A percentile compares a stretch with the other conserved stretches of the same genome.
Evolutionary conservation across 2,797 vertebrate genomes (phyloP).

Genomic region (Tolypeutes matacus): DNA sequence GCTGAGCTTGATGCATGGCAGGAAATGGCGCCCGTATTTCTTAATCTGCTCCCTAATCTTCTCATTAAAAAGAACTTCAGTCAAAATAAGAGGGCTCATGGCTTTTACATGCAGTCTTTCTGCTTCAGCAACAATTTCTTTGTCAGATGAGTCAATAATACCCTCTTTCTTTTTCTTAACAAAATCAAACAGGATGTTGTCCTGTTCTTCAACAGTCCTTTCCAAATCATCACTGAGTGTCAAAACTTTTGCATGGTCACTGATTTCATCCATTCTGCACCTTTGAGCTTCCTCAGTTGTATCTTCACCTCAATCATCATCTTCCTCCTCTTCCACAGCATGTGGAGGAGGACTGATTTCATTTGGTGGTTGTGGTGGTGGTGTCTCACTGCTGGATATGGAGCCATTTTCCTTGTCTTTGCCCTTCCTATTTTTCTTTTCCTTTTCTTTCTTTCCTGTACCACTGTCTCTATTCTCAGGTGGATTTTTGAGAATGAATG

Average conservation of each 20-base stretch:
- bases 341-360: constrained; percentile 94
- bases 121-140: too few species aligned
- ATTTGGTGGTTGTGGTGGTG: constrained; percentile 90
- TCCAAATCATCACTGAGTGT: too few species aligned
- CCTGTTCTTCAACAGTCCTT: too few species aligned
- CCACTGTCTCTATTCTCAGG: constrained; percentile 95
- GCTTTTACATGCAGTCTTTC: too few species aligned
- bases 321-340: constrained; percentile 94
- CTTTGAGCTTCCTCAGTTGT: constrained; percentile 98
- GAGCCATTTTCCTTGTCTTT: constrained; percentile 99
- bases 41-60: too few species aligned
- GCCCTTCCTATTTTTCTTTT: constrained; percentile 97
- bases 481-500: constrained; percentile 99
- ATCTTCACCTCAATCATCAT: constrained; percentile 99
- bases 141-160: constrained; percentile 88
- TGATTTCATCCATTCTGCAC: not conserved
- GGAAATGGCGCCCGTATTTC: too few species aligned
- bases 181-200: too few species aligned
- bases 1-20: constrained; percentile 94
- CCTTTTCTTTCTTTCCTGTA: constrained; percentile 97
- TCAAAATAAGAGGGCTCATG: too few species aligned
- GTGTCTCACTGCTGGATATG: constrained; percentile 91
- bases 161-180: constrained; percentile 93
- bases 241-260: too few species aligned
- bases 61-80: too few species aligned